These are phyloP conservation scores for Eulemur rufifrons DNA, from an alignment of 2,113 vertebrate species.

Conservation along the genomic window DNA sequence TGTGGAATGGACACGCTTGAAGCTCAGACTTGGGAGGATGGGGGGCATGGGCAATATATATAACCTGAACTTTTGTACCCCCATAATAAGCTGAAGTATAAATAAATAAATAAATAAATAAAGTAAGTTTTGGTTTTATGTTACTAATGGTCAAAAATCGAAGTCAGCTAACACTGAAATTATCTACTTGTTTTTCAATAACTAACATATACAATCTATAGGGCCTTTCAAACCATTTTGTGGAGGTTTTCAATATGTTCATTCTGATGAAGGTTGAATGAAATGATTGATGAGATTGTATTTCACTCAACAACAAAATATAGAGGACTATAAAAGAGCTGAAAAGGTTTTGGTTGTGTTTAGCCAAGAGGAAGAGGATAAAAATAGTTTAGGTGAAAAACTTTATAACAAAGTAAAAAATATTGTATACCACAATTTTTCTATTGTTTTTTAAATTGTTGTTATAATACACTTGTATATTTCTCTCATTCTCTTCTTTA, in stretches of 20 bases:
- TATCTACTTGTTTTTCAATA: background rate
- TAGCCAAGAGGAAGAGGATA: background rate
- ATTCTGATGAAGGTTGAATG: background rate
- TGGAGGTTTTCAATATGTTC: background rate
- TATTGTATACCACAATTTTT: background rate
- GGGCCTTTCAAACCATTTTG: accelerated
- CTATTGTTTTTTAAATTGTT: background rate
- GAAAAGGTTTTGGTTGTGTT: background rate
- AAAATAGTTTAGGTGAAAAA: background rate
- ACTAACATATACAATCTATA: background rate
- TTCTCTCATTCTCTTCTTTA: background rate
- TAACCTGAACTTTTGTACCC: too few species aligned
- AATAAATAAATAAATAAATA: background rate
- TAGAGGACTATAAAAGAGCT: background rate
- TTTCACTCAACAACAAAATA: background rate
- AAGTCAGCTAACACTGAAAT: background rate
- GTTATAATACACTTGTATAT: background rate
- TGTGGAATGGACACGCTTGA: too few species aligned
- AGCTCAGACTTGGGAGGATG: too few species aligned
- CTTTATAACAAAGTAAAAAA: background rate
- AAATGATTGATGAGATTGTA: background rate
- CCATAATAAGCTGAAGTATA: too few species aligned
- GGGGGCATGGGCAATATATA: too few species aligned
- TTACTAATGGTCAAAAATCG: background rate
- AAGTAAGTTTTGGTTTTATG: background rate